phyloP scores from a whole-genome alignment of 2,888 invertebrate genomes.

The Dryadula phaetusa region DNA sequence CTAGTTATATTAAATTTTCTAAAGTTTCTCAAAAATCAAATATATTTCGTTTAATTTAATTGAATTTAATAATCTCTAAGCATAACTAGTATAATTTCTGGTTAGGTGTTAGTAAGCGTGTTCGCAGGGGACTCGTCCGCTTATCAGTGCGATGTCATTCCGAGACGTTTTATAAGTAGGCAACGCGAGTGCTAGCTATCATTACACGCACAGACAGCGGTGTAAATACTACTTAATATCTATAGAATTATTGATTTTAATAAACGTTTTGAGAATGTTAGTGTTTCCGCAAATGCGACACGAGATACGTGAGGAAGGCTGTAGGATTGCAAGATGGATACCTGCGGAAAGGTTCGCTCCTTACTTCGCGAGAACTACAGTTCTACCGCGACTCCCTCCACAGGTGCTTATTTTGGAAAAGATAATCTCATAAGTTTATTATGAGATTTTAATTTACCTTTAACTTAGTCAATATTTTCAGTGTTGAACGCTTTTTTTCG shows the following conservation, averaged over 20 bases:
- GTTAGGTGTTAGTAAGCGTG: slow-evolving; percentile 18
- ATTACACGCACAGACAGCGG: slow-evolving; percentile 69
- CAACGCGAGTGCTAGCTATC: slow-evolving; percentile 64
- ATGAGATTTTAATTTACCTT: neutral
- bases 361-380: slow-evolving; percentile 69
- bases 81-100: neutral
- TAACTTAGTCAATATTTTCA: neutral
- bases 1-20: slow-evolving; percentile 22
- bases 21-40: neutral
- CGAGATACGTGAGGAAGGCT: slow-evolving; percentile 65
- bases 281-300: slow-evolving; percentile 78
- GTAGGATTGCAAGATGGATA: slow-evolving; percentile 74
- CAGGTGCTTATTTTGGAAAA: slow-evolving; percentile 62
- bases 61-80: neutral
- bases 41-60: neutral
- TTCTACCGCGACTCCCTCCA: slow-evolving; percentile 63
- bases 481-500: slow-evolving; percentile 43
- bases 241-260: slow-evolving; percentile 31
- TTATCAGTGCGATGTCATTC: slow-evolving; percentile 76
- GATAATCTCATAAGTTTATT: neutral
- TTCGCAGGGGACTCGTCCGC: slow-evolving; percentile 72
- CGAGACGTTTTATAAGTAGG: slow-evolving; percentile 80
- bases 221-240: slow-evolving; percentile 54
- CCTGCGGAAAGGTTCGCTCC: slow-evolving; percentile 76
- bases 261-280: slow-evolving; percentile 65